Evolutionary conservation across 2,888 invertebrate genomes (phyloP).

Genomic region (Galeruca laticollis): DNA sequence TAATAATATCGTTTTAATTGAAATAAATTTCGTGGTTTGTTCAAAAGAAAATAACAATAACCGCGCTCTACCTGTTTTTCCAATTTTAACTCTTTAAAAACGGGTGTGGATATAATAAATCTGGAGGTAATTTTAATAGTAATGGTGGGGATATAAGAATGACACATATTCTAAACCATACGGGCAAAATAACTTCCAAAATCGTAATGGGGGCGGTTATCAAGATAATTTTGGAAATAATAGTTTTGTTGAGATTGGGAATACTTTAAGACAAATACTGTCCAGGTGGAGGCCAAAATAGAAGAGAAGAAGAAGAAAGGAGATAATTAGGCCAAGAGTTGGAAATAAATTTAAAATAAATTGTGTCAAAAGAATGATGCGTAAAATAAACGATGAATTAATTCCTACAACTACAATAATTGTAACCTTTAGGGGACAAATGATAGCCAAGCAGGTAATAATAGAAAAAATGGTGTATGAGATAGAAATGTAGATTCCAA

Average conservation of each 20-base stretch:
- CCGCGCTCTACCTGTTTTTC: conserved; percentile 56
- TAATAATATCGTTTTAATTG: neutral
- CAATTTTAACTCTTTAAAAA: conserved; percentile 37
- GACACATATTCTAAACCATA: conserved; percentile 48
- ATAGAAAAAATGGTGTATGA: too few species aligned
- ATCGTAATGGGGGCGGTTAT: conserved; percentile 49
- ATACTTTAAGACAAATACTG: conserved; percentile 70
- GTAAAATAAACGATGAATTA: too few species aligned
- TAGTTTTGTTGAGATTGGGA: conserved; percentile 63
- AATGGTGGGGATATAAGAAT: conserved; percentile 63
- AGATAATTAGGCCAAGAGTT: too few species aligned
- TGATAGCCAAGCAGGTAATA: too few species aligned
- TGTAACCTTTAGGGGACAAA: too few species aligned
- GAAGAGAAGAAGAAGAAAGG: too few species aligned
- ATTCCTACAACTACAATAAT: too few species aligned
- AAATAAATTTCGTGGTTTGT: neutral
- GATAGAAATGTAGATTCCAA: too few species aligned
- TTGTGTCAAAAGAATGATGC: too few species aligned
- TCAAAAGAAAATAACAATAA: conserved; percentile 12
- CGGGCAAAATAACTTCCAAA: conserved; percentile 56
- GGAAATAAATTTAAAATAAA: too few species aligned
- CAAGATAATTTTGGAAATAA: conserved; percentile 59
- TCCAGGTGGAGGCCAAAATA: too few species aligned
- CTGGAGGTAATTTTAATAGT: conserved; percentile 55
- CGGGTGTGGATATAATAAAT: conserved; percentile 55